phyloP scores from a whole-genome alignment of 2,888 invertebrate genomes.

The Rotaria sp. region DNA sequence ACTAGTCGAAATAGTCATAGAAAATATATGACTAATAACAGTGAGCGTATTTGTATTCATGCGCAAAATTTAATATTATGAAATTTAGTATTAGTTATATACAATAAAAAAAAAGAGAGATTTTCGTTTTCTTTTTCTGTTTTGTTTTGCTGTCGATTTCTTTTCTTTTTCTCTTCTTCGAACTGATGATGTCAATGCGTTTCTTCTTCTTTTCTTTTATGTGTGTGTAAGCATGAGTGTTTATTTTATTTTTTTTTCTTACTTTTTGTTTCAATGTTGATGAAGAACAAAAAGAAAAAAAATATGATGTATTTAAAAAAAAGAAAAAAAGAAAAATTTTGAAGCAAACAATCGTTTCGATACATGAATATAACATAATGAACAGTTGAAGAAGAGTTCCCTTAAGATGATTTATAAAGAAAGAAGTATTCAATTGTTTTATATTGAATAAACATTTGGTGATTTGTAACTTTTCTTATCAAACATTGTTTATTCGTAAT shows the following conservation, averaged over 20 bases:
- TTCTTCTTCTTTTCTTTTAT: background rate
- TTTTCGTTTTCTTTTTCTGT: no score
- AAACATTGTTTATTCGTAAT: no score
- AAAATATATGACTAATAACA: background rate
- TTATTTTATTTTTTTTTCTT: background rate
- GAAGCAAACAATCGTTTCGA: no score
- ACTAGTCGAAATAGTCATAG: background rate
- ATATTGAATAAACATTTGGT: no score
- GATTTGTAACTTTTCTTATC: no score
- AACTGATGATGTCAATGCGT: background rate
- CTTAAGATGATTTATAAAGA: no score
- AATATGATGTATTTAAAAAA: background rate
- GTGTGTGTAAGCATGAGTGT: background rate
- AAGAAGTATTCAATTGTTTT: no score
- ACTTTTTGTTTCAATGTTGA: slow-evolving; percentile 12
- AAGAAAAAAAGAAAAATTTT: no score
- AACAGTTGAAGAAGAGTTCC: no score
- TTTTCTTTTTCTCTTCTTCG: background rate
- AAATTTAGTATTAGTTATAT: background rate
- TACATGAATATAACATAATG: no score
- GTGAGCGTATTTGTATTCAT: background rate
- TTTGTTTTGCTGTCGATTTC: background rate
- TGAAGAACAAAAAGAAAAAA: slow-evolving; percentile 16
- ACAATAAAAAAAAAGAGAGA: background rate
- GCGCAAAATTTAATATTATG: background rate